Evolutionary conservation across 2,797 vertebrate genomes (phyloP), one percentile per base, ranked within the genome.

Genomic region (Helicolenus hilgendorfi): DNA sequence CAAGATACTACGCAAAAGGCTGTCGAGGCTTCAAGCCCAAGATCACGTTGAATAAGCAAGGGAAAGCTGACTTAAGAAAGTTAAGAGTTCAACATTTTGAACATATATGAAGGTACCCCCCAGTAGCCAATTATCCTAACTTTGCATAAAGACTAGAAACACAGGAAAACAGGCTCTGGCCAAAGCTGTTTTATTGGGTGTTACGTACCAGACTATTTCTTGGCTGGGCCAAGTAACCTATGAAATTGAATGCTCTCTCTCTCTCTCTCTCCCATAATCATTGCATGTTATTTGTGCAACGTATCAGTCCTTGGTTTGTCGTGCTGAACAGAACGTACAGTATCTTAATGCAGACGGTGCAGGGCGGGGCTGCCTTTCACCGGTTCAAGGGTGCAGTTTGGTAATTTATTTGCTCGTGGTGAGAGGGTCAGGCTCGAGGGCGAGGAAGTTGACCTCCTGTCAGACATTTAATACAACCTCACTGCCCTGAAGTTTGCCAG

Each of bases 371-470:
- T 26, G 59, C 58, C 14, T 55, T n/a, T 67, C 24, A 24, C 5
- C 0, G 3, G 24, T 29, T 72, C 53, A 59, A 33, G 20, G 49
- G 20, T 53, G 64, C 49, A 63, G 41, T 33, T 68, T 7, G 26
- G 56, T 59, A 41, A 76, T 86, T 20, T 81, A 81, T 83, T 63
- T 33, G 0, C 53, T 64, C 2, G 2, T 9, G 55, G n/a, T 5
- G 68, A 72, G 65, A 56, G 58, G 81, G 74, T 90, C 77, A 65
- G 38, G 45, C 33, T 38, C 24, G 79, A 63, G 79, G 82, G 63
- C 31, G 35, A 58, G 49, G 72, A 64, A 20, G 38, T 49, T 3
- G 75, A 69, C 81, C 71, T 82, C 58, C 65, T 82, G 81, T 91
- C 77, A 85, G 72, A 79, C 22, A 38, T 77, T 77, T 72, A 70